Conservation (phyloP, 1,140 invertebrate species). For the Drosophila punjabiensis region DNA sequence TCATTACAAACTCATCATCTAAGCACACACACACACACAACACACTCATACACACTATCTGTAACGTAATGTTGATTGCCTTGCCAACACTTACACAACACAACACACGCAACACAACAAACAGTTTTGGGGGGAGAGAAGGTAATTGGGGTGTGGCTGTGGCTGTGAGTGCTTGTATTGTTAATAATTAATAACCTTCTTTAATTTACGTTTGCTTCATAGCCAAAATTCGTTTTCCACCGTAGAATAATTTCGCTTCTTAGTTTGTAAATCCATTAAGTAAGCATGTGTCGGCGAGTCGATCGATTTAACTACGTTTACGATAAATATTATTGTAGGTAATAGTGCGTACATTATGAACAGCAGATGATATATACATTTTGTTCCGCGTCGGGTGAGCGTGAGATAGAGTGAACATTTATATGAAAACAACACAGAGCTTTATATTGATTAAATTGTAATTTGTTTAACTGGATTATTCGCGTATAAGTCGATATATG, state of each 20-base stretch:
- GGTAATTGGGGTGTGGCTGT: slow-evolving; percentile 57
- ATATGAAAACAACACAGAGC: slow-evolving; percentile 72
- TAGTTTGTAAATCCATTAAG: slow-evolving; percentile 66
- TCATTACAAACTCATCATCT: slow-evolving; percentile 55
- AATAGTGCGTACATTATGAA: slow-evolving; percentile 21
- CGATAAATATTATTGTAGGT: slow-evolving; percentile 18
- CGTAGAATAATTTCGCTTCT: slow-evolving; percentile 76
- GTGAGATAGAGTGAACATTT: slow-evolving; percentile 30
- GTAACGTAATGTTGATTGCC: slow-evolving; percentile 72
- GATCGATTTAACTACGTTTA: slow-evolving; percentile 36
- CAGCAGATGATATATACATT: slow-evolving; percentile 16
- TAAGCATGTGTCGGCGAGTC: slow-evolving; percentile 37
- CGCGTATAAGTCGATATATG: slow-evolving; percentile 28
- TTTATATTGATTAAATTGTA: slow-evolving; percentile 77
- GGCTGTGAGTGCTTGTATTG: slow-evolving; percentile 55
- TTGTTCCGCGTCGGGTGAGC: slow-evolving; percentile 37
- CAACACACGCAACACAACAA: slow-evolving; percentile 20
- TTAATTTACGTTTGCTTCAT: slow-evolving; percentile 73
- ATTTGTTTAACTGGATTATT: slow-evolving; percentile 71
- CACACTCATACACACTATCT: slow-evolving; percentile 35
- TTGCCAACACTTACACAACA: slow-evolving; percentile 68
- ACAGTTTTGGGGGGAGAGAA: neutral
- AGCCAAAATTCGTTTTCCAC: slow-evolving; percentile 81
- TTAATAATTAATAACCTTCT: slow-evolving; percentile 58
- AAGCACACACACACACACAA: slow-evolving; percentile 32